Evolutionary conservation across 1,140 invertebrate species (phyloP).

Genomic region (Phocides pigmalion): DNA sequence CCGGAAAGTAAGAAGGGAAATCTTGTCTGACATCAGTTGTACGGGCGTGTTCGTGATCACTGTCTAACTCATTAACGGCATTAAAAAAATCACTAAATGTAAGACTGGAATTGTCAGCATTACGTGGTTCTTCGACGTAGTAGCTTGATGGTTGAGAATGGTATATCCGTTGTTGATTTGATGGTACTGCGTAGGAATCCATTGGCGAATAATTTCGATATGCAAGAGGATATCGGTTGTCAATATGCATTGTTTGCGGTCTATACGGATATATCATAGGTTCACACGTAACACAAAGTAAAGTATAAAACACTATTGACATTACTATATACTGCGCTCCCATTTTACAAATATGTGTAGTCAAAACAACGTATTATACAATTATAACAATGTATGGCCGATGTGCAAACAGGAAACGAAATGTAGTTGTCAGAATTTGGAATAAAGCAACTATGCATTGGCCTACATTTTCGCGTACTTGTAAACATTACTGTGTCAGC

Average conservation of each 20-base stretch:
- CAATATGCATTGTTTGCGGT: constrained; percentile 2
- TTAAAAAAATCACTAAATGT: constrained; percentile 25
- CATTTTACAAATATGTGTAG: constrained; percentile 26
- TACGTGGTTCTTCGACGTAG: neutral
- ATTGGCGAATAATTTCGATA: constrained; percentile 13
- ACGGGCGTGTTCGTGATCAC: constrained; percentile 3
- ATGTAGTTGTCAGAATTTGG: neutral
- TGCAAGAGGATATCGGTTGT: constrained; percentile 10
- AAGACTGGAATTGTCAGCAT: neutral
- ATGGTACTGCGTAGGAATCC: constrained; percentile 4
- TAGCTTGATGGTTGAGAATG: neutral
- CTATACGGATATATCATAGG: constrained; percentile 2
- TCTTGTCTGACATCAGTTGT: neutral
- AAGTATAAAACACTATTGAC: constrained; percentile 37
- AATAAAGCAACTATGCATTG: constrained; percentile 38
- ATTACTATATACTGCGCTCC: constrained; percentile 30
- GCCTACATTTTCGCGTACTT: constrained; percentile 43
- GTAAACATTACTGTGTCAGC: constrained; percentile 62
- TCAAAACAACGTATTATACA: constrained; percentile 1
- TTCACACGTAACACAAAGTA: constrained; percentile 34
- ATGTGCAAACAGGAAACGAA: constrained; percentile 1
- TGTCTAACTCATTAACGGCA: constrained; percentile 19
- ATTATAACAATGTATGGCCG: neutral
- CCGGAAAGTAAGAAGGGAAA: neutral
- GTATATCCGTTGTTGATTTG: neutral